Base-by-base conservation (phyloP, 2,888 invertebrate genomes). In the Empis stercorea region DNA sequence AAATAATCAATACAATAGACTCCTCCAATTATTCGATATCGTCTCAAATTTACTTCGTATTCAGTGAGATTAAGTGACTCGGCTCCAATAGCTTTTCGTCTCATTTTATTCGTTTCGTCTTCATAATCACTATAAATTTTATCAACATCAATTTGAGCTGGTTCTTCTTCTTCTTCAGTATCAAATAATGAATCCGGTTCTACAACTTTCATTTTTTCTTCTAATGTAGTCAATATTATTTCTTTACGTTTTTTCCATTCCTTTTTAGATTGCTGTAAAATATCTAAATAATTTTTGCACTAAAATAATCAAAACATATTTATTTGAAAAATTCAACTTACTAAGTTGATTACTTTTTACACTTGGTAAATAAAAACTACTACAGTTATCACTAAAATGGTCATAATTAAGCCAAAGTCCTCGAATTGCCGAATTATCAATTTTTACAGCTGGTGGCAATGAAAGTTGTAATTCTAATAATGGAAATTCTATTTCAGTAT, bases 11-110 rank as follows among this genome's bases (percentile, higher is more conserved):
- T 65, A 54, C 79, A 76, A 50, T 80, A 80, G 0, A 87, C 76
- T 0, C 91, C 91, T 1, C 87, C 87, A 14, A 87, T 75, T 45
- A 88, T 76, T 0, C 71, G 74, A 61, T 80, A 84, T 59, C 83
- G 84, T 39, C 89, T 72, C 44, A 89, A 68, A 65, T 89, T 87
- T 0, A 88, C 61, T 59, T 84, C 80, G 1, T 76, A 74, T 17
- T 73, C 66, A 14, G 72, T 66, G 1, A 76, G 65, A 4, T 70
- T 59, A 4, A 61, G 59, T 1, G 62, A 60, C 32, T 60, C 64
- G 0, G 63, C 64, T 2, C 66, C 68, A 14, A 67, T 63, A 3
- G 60, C 61, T 17, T 56, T 54, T 1, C 65, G 61, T 13, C 63
- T 58, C 10, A 59, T 57, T 50, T 59, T 64, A 54, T 63, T 67